Conservation (phyloP, 2,797 vertebrate genomes). For the Betta splendens region DNA sequence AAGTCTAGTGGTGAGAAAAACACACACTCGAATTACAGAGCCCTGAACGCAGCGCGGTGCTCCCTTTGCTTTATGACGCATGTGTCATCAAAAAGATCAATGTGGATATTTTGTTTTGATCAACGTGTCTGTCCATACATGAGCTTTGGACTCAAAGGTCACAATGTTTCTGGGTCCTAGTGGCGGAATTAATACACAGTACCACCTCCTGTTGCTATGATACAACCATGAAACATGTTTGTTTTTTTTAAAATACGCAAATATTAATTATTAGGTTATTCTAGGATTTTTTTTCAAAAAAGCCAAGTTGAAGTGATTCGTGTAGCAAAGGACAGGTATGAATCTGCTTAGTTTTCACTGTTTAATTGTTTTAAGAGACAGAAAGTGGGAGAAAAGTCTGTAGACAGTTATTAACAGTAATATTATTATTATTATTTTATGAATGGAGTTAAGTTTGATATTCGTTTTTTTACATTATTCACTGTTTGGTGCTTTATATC, state of each 20-base stretch:
- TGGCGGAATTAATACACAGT: constrained; percentile 5
- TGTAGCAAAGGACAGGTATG: constrained; percentile 2
- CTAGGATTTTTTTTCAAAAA: no score
- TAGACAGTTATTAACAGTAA: no score
- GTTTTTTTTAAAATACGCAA: not conserved
- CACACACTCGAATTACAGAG: not conserved
- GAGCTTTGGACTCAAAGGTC: constrained; percentile 6
- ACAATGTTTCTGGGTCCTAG: not conserved
- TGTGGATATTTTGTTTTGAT: constrained; percentile 8
- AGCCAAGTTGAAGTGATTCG: not conserved
- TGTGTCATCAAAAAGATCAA: constrained; percentile 11
- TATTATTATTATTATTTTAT: no score
- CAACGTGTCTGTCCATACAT: constrained; percentile 4
- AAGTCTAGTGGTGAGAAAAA: not conserved
- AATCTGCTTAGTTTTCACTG: constrained; percentile 12
- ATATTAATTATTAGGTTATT: not conserved
- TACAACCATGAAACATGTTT: not conserved
- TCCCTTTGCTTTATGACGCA: constrained; percentile 28
- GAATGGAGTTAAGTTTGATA: not conserved
- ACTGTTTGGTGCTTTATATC: no score
- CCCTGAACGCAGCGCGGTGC: constrained; percentile 2
- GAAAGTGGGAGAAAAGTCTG: no score
- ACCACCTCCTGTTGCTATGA: not conserved
- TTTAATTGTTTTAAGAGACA: no score
- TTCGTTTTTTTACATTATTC: no score